Conservation (phyloP, 2,888 invertebrate genomes). For the Callyntrura guangdongensis region DNA sequence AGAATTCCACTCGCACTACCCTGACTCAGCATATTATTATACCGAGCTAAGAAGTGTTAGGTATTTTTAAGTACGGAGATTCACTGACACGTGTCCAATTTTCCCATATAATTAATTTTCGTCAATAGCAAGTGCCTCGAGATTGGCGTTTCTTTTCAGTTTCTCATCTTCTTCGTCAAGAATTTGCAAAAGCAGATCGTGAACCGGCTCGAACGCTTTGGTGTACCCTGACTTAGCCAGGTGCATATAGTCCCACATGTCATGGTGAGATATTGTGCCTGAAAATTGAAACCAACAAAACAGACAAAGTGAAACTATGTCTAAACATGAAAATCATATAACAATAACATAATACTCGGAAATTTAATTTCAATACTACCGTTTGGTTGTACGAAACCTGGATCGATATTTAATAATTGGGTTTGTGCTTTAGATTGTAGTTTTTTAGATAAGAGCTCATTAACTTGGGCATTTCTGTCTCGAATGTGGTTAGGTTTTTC, state of each 20-base stretch:
- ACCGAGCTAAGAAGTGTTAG: background rate
- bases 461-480: slow-evolving; percentile 92
- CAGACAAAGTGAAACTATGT: background rate
- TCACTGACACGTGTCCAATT: background rate
- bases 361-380: slow-evolving; percentile 85
- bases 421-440: slow-evolving; percentile 88
- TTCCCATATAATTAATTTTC: slow-evolving; percentile 64
- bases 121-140: slow-evolving; percentile 58
- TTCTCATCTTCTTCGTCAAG: slow-evolving; percentile 88
- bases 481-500: slow-evolving; percentile 93
- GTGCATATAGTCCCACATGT: slow-evolving; percentile 97
- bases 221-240: slow-evolving; percentile 94
- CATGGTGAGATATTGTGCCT: slow-evolving; percentile 93
- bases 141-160: slow-evolving; percentile 56
- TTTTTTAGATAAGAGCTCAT: slow-evolving; percentile 90
- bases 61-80: background rate
- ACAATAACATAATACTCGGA: background rate
- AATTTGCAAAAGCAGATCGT: slow-evolving; percentile 92
- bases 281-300: background rate
- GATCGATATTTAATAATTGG: slow-evolving; percentile 92
- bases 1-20: background rate
- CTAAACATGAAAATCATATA: too few relatives aligned
- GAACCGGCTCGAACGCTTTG: slow-evolving; percentile 94
- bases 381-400: slow-evolving; percentile 92
- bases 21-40: background rate